phyloP scores from a whole-genome alignment of 2,797 vertebrate species.

The Bryconaethiops microstoma region DNA sequence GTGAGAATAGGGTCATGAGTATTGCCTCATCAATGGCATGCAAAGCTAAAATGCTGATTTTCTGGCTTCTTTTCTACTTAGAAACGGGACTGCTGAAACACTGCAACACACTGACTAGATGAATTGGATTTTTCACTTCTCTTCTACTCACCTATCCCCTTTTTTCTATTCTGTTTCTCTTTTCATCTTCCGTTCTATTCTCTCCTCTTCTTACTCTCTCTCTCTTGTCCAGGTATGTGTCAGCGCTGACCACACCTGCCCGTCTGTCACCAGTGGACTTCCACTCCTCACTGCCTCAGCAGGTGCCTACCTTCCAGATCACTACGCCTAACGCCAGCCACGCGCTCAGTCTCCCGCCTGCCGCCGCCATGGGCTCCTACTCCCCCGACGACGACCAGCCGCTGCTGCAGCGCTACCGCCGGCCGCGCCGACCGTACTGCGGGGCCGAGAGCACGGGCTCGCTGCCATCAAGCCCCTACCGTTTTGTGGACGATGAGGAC shows the following conservation, averaged over 20 bases:
- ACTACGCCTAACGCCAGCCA: constrained; percentile 92
- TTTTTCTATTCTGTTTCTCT: background rate
- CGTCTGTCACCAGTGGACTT: constrained; percentile 95
- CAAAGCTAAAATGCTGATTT: background rate
- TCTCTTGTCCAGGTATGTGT: constrained; percentile 87
- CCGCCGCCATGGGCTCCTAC: constrained; percentile 78
- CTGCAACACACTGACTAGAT: background rate
- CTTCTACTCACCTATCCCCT: no score
- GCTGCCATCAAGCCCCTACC: constrained; percentile 92
- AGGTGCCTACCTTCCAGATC: constrained; percentile 97
- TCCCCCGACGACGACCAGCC: constrained; percentile 91
- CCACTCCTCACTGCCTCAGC: constrained; percentile 88
- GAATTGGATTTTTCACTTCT: background rate
- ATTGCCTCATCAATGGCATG: background rate
- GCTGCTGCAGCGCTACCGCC: constrained; percentile 82
- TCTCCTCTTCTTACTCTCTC: background rate
- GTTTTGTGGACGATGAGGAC: constrained; percentile 91
- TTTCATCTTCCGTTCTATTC: background rate
- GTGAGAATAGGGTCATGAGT: constrained; percentile 1
- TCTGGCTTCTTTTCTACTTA: background rate
- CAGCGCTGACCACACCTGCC: constrained; percentile 94
- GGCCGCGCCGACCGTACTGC: constrained; percentile 85
- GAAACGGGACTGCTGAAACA: background rate
- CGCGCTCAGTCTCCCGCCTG: constrained; percentile 88
- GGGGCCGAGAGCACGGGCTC: constrained; percentile 92